These are phyloP conservation scores for Helicoverpa zea DNA, from an alignment of 1,140 invertebrate species.

Conservation along the genomic window DNA sequence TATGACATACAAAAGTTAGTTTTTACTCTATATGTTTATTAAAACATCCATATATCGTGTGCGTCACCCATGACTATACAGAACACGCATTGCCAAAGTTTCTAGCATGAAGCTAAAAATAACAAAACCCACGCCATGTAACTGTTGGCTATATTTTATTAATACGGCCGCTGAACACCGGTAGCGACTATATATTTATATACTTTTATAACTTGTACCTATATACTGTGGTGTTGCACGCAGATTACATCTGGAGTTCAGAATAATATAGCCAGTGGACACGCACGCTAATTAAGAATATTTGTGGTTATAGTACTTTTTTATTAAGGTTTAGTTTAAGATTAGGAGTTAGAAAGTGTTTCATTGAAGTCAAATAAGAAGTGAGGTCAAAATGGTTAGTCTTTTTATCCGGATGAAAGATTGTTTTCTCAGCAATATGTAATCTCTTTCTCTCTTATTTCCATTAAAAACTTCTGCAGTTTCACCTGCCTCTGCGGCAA, in stretches of 20 bases:
- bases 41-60: background rate
- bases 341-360: background rate
- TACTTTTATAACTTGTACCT: constrained; percentile 6
- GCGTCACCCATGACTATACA: background rate
- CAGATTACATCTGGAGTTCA: constrained; percentile 36
- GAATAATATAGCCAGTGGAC: constrained; percentile 29
- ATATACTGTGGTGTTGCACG: background rate
- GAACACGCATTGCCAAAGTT: background rate
- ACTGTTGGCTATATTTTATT: constrained; percentile 15
- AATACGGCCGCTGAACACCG: constrained; percentile 5
- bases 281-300: constrained; percentile 15
- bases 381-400: too few relatives aligned
- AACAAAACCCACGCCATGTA: constrained; percentile 20
- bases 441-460: too few relatives aligned
- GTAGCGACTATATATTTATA: background rate
- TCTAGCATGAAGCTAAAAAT: background rate
- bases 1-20: too few relatives aligned
- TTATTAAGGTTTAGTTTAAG: background rate
- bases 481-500: too few relatives aligned
- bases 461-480: too few relatives aligned
- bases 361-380: background rate
- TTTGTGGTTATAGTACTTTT: background rate
- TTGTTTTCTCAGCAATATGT: too few relatives aligned
- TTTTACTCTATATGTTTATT: too few relatives aligned
- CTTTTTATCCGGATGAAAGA: too few relatives aligned